phyloP scores from a whole-genome alignment of 2,797 vertebrate species.

The Crenichthys baileyi region DNA sequence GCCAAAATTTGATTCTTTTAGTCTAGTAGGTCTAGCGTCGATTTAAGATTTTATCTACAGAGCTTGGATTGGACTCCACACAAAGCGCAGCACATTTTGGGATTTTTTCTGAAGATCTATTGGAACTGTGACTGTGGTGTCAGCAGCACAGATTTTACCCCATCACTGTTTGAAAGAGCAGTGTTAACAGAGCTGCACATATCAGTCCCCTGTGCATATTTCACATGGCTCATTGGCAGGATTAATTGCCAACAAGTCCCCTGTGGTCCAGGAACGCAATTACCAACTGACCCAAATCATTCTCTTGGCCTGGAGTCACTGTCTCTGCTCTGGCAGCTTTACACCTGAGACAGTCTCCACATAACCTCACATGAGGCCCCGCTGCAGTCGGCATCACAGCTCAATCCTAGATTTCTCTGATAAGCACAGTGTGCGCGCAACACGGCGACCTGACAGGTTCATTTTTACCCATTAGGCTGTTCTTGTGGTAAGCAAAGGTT shows the following conservation, averaged over 20 bases:
- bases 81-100: conserved; percentile 8
- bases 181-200: conserved; percentile 40
- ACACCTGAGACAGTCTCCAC: conserved; percentile 58
- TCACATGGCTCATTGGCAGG: conserved; percentile 65
- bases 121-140: conserved; percentile 25
- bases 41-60: background rate
- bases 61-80: conserved; percentile 17
- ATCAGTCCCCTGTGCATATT: conserved; percentile 52
- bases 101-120: conserved; percentile 18
- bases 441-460: background rate
- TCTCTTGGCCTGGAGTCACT: conserved; percentile 67
- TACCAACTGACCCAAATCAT: conserved; percentile 84
- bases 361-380: conserved; percentile 40
- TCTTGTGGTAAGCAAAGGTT: conserved; percentile 23
- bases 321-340: conserved; percentile 53
- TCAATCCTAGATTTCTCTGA: conserved; percentile 13
- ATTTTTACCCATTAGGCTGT: conserved; percentile 1
- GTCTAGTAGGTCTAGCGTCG: background rate
- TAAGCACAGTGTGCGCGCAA: background rate
- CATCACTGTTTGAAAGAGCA: conserved; percentile 44
- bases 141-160: conserved; percentile 36
- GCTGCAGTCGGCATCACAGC: conserved; percentile 23
- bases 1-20: conserved; percentile 16
- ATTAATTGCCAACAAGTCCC: conserved; percentile 79
- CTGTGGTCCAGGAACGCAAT: conserved; percentile 78